Conservation (phyloP, 2,797 vertebrate genomes). For the Zonotrichia albicollis region DNA sequence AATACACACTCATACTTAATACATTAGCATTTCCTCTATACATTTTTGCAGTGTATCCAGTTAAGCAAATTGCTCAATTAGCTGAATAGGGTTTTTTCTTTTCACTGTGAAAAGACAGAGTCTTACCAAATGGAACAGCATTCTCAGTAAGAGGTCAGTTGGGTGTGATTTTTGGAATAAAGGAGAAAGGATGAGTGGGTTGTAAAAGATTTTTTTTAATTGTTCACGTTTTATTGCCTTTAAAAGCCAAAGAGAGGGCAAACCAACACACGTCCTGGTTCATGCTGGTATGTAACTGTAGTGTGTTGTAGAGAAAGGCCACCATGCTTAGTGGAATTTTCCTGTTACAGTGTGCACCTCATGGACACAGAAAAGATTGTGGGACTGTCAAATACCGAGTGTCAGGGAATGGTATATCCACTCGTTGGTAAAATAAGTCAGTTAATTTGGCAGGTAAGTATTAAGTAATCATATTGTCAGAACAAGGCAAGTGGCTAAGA, state of each 20-base stretch:
- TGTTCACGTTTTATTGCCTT: slow-evolving; percentile 66
- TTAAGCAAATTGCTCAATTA: slow-evolving; percentile 67
- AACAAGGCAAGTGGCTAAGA: slow-evolving; percentile 67
- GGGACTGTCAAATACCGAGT: slow-evolving; percentile 68
- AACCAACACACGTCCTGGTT: slow-evolving; percentile 38
- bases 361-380: slow-evolving; percentile 67
- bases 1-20: slow-evolving; percentile 53
- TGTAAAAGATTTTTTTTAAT: slow-evolving; percentile 61
- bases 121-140: slow-evolving; percentile 25
- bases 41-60: slow-evolving; percentile 49
- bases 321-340: slow-evolving; percentile 58
- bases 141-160: slow-evolving; percentile 56
- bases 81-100: slow-evolving; percentile 48
- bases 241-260: slow-evolving; percentile 59
- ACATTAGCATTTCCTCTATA: slow-evolving; percentile 56
- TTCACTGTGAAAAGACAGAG: slow-evolving; percentile 56
- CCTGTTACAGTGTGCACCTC: slow-evolving; percentile 30
- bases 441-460: slow-evolving; percentile 82
- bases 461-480: slow-evolving; percentile 81
- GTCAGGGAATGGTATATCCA: slow-evolving; percentile 74
- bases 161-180: slow-evolving; percentile 61
- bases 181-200: slow-evolving; percentile 53
- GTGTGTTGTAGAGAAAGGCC: background rate
- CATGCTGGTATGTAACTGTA: slow-evolving; percentile 33
- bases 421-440: slow-evolving; percentile 82